A percentile compares a stretch with the other conserved stretches of the same genome.
Conservation (phyloP, 2,113 vertebrate species). For the Chaetorhynchus papuensis region DNA sequence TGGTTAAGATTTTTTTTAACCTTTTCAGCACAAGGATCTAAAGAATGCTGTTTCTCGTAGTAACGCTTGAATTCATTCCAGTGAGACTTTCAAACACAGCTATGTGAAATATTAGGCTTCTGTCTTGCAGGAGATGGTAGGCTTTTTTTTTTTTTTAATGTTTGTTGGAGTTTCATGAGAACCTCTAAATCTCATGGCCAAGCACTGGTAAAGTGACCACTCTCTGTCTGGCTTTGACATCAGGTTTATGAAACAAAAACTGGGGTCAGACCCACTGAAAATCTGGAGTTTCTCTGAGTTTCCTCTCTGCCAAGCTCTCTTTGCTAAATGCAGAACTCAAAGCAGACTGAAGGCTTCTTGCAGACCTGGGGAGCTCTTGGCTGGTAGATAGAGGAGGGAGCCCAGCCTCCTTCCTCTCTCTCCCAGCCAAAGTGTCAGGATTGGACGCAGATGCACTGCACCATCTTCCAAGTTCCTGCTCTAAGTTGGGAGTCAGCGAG, state of each 20-base stretch:
- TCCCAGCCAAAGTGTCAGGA: neutral
- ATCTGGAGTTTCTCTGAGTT: neutral
- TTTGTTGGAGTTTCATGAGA: neutral
- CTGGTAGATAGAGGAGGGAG: neutral
- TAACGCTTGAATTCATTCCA: neutral
- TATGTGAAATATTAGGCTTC: neutral
- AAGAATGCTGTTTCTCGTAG: neutral
- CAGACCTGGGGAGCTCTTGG: neutral
- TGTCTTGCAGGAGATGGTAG: neutral
- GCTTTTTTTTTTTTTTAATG: neutral
- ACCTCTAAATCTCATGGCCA: neutral
- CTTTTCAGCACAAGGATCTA: neutral
- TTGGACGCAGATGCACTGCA: neutral
- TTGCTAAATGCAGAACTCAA: neutral
- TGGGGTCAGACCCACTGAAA: neutral
- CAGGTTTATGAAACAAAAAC: neutral
- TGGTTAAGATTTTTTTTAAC: neutral
- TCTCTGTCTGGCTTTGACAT: neutral
- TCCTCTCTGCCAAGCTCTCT: neutral
- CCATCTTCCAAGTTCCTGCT: neutral
- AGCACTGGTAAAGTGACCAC: rapidly evolving
- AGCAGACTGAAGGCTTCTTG: neutral
- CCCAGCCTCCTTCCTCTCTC: neutral
- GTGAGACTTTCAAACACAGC: neutral
- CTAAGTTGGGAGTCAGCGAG: neutral